These are phyloP conservation scores for Plumapathes pennacea DNA, from an alignment of 92 coral and sea anemone species.

Conservation along the genomic window DNA sequence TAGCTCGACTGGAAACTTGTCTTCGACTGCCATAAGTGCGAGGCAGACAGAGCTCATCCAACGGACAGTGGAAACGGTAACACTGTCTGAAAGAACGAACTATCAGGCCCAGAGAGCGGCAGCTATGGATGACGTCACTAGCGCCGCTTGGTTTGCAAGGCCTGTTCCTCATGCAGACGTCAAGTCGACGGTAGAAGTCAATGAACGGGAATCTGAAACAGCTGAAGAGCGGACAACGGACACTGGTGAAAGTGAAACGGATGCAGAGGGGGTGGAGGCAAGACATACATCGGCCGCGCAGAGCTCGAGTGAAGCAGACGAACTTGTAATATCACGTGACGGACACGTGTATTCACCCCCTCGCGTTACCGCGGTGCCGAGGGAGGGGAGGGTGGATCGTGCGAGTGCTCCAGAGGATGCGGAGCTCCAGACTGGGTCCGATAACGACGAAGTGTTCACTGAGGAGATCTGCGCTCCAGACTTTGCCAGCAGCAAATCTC, in stretches of 20 bases:
- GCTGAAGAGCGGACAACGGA: not conserved
- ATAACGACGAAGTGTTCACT: not conserved
- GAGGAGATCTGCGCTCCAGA: slow-evolving; percentile 1
- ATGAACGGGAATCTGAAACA: slow-evolving; percentile 3
- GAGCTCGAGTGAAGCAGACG: not conserved
- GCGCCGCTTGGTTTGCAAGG: too few relatives aligned
- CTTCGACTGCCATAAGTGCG: not conserved
- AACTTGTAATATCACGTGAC: too few relatives aligned
- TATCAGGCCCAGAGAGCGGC: slow-evolving; percentile 1
- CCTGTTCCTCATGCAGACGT: too few relatives aligned
- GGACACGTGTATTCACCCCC: too few relatives aligned
- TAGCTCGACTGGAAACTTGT: too few relatives aligned
- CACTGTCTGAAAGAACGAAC: slow-evolving; percentile 28
- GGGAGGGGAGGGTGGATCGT: too few relatives aligned
- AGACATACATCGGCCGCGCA: not conserved
- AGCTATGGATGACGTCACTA: slow-evolving; percentile 3
- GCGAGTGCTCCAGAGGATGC: not conserved
- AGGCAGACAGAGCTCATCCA: not conserved
- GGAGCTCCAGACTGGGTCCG: not conserved
- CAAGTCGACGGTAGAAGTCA: too few relatives aligned
- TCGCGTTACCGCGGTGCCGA: too few relatives aligned
- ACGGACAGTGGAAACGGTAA: slow-evolving; percentile 29
- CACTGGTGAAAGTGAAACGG: not conserved
- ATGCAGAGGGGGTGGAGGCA: slow-evolving; percentile 2
- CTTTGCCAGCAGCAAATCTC: too few relatives aligned